Base-by-base conservation (phyloP, 2,888 invertebrate genomes). In the Xylota segnis region DNA sequence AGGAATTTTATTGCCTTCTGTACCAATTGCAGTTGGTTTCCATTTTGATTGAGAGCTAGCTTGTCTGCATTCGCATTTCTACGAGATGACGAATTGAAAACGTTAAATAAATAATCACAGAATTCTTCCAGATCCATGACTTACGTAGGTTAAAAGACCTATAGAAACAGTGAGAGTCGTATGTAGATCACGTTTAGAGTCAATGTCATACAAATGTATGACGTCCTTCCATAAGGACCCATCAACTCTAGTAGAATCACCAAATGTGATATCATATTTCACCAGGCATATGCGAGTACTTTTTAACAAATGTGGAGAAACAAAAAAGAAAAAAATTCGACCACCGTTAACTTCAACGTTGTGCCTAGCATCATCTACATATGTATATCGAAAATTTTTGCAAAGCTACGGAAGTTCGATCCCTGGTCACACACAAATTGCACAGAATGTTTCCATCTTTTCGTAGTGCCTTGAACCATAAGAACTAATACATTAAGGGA, bases 391-490 rank as follows among this genome's bases (percentile, higher is more conserved):
- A 72, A 45, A n/a, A 56, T 1, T 34, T 14, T 37, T 14, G 71
- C 65, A 23, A 77, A 56, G 4, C 34, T 54, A 4, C 52, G 10
- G 16, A 77, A 77, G 54, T 74, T 83, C 0, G 40, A 72, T 3
- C 74, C 61, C 43, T 68, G 72, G 18, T 70, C 83, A 4, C 56
- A 72, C 0, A 83, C 83, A 18, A 77, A 68, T 12, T 83, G 65
- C 14, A 70, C 23, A 23, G 23, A 56, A 56, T 70, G 56, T 32
- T 56, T 56, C 56, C 56, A 70, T 32, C 45, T n/a, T 2, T 16
- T 70, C 10, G 45, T 45, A 16, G 56, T 45, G 29, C 45, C 29
- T 16, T 70, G 54, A 32, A n/a, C 32, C 43, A 70, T 45, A 7
- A 70, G 16, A 0, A 56, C 56, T 4, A 70, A 18, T 1, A 70